A percentile compares a stretch with the other conserved stretches of the same genome.
These are phyloP conservation scores for Dicentrarchus labrax DNA, from an alignment of 2,113 vertebrate species.

Conservation along the genomic window DNA sequence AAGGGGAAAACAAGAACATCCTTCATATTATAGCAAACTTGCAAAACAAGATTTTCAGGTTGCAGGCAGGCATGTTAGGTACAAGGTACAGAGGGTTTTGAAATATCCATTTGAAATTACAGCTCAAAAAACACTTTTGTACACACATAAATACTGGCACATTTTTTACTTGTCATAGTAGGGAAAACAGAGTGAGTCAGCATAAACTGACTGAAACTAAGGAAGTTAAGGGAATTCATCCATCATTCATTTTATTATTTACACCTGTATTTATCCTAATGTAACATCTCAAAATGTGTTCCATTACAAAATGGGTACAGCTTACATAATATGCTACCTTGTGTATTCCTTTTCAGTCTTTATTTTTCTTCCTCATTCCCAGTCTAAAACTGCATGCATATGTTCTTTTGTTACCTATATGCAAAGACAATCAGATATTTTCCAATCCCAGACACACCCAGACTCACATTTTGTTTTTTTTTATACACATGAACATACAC, in stretches of 20 bases:
- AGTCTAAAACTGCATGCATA: background rate
- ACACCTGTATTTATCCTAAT: background rate
- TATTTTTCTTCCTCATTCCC: background rate
- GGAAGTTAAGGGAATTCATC: background rate
- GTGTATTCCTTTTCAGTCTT: background rate
- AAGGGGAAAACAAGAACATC: too few species aligned
- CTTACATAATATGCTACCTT: background rate
- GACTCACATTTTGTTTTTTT: background rate
- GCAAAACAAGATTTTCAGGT: too few species aligned
- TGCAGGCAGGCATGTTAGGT: too few species aligned
- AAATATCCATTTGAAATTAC: too few species aligned
- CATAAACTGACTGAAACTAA: background rate
- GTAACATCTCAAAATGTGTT: background rate
- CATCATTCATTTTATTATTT: background rate
- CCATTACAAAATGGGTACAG: background rate
- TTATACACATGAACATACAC: background rate
- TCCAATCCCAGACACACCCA: background rate
- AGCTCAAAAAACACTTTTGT: too few species aligned
- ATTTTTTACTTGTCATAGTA: background rate
- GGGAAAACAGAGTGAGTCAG: background rate
- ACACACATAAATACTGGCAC: too few species aligned
- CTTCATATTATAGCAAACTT: too few species aligned
- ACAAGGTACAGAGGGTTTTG: too few species aligned
- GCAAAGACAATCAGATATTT: background rate
- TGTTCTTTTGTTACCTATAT: background rate